Conservation (phyloP, 2,113 vertebrate species). For the Phyllostomus discolor region DNA sequence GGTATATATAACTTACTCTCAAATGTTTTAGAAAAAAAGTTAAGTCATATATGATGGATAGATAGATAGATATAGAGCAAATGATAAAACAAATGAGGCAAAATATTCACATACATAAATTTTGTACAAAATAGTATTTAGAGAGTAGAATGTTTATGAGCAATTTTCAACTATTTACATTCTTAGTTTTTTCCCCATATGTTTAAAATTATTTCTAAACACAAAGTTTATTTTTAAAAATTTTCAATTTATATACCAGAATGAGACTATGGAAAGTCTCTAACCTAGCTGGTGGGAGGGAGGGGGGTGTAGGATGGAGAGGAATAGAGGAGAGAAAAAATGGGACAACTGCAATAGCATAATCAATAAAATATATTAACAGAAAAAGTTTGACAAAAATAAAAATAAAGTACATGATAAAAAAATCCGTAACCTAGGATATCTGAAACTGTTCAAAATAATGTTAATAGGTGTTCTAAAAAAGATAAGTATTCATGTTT, state of each 20-base stretch:
- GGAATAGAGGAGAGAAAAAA: no score
- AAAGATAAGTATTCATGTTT: neutral
- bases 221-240: neutral
- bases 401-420: no score
- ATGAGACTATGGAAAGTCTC: neutral
- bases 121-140: neutral
- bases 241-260: neutral
- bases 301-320: no score
- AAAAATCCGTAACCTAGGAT: neutral
- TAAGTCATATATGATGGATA: neutral
- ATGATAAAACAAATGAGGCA: neutral
- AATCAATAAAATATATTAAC: no score
- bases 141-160: neutral
- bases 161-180: neutral
- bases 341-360: no score
- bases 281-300: neutral
- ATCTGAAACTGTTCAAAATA: neutral
- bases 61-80: neutral
- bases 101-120: neutral
- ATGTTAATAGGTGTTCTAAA: neutral
- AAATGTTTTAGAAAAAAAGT: neutral
- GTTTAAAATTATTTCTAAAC: constrained; percentile 1
- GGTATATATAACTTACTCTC: neutral
- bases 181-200: neutral
- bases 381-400: no score